Evolutionary conservation across 2,888 invertebrate genomes (phyloP), one percentile per base, ranked within the genome.

Genomic region (Serrognathus titanus): DNA sequence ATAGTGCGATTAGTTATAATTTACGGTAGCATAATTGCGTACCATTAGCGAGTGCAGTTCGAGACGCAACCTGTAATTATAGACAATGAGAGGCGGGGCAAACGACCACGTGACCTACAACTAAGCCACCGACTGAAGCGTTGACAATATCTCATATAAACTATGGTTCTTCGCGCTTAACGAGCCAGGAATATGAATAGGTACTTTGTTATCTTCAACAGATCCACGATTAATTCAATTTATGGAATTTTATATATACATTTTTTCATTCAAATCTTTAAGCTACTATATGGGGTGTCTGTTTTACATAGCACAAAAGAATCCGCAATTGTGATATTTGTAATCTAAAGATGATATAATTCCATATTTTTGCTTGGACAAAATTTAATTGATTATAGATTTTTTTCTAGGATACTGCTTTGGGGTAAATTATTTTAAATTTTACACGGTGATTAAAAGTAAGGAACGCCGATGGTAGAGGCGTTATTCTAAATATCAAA

Each of bases 1-100:
- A 51, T 51, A 59, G 50, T 45, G 38, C 57, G 55, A 58, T 67
- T 66, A 66, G 65, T 66, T 65, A 67, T 63, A 63, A 66, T 62
- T 61, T 70, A 71, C 74, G 65, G 74, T 75, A 75, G 75, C 74
- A 67, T 74, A 73, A 75, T 75, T 75, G 73, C 69, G 66, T 65
- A 66, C 71, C 68, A 73, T 73, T 73, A 73, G 69, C 67, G 66
- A 68, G 64, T 67, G 54, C 57, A 57, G 58, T 59, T 53, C 56
- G 40, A 65, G 63, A 61, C 62, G 57, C 65, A 74, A 74, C 73
- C 69, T 73, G 69, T 74, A 75, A 76, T 76, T 76, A 76, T 68
- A 70, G 70, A 75, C 73, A 75, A 72, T 74, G 71, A 70, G 65
- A 64, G 75, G 75, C 69, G 76, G 73, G 63, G 66, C 61, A 37